Evolutionary conservation across 1,140 invertebrate genomes (phyloP).

Genomic region (Danaus melanippus): DNA sequence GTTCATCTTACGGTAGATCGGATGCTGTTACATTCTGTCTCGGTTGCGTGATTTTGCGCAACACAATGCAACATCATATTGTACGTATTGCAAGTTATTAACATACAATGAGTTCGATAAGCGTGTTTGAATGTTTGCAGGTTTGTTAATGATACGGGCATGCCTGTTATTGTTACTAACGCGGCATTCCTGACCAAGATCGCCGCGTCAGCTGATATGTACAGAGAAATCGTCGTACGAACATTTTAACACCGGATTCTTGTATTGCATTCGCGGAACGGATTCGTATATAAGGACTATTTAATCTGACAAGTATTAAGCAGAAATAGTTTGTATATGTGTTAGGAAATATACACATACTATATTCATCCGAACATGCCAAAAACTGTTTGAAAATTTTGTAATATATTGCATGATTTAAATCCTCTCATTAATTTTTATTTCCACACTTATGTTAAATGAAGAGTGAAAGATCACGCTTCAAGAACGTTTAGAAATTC

Average conservation of each 20-base stretch:
- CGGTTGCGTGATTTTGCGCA: constrained; percentile 35
- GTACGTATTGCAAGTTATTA: constrained; percentile 45
- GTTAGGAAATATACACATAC: too few relatives aligned
- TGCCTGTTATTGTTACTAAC: constrained; percentile 11
- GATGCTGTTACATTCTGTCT: constrained; percentile 25
- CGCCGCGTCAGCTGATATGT: constrained; percentile 6
- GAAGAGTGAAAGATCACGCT: constrained; percentile 36
- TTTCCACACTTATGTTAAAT: constrained; percentile 37
- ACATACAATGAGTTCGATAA: constrained; percentile 44
- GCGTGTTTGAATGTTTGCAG: constrained; percentile 27
- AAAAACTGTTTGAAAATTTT: too few relatives aligned
- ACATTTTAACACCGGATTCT: too few relatives aligned
- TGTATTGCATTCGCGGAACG: too few relatives aligned
- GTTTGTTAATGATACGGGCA: constrained; percentile 14
- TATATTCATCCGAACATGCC: too few relatives aligned
- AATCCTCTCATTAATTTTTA: constrained; percentile 9
- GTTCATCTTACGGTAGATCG: constrained; percentile 22
- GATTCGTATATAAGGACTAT: too few relatives aligned
- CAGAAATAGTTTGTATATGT: too few relatives aligned
- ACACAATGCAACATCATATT: constrained; percentile 36
- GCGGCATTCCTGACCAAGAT: constrained; percentile 11
- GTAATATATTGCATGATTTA: too few relatives aligned
- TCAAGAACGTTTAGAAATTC: constrained; percentile 17
- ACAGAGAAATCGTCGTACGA: too few relatives aligned
- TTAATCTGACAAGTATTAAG: too few relatives aligned